These are phyloP conservation scores for Caenorhabditis plicata DNA, from an alignment of 2,888 invertebrate species.

Conservation along the genomic window DNA sequence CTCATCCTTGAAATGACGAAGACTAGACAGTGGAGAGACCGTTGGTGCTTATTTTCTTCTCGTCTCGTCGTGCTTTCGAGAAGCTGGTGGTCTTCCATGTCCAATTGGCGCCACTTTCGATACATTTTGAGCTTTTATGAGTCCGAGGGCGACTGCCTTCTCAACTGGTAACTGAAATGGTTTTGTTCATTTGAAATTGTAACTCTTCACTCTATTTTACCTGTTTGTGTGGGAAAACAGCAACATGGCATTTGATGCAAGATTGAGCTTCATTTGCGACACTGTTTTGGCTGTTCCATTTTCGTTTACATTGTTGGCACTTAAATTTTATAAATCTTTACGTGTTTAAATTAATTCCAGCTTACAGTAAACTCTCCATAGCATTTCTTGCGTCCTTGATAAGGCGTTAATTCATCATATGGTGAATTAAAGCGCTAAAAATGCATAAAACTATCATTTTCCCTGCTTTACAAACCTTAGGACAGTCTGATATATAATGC, in stretches of 20 bases:
- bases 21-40: not conserved
- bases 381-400: slow-evolving; percentile 65
- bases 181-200: not conserved
- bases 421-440: slow-evolving; percentile 63
- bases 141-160: slow-evolving; percentile 62
- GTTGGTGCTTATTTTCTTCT: slow-evolving; percentile 9
- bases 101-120: slow-evolving; percentile 63
- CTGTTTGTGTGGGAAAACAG: slow-evolving; percentile 65
- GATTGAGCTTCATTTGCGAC: slow-evolving; percentile 64
- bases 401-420: slow-evolving; percentile 64
- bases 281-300: slow-evolving; percentile 58
- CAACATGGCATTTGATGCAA: slow-evolving; percentile 64
- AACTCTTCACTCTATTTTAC: slow-evolving; percentile 23
- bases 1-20: too few relatives aligned
- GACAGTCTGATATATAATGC: slow-evolving; percentile 64
- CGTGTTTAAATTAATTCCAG: not conserved
- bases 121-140: slow-evolving; percentile 58
- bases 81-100: slow-evolving; percentile 54
- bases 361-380: slow-evolving; percentile 63
- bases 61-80: slow-evolving; percentile 16
- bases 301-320: slow-evolving; percentile 47
- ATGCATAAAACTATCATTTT: not conserved
- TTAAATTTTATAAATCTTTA: slow-evolving; percentile 10
- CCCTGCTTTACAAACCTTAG: slow-evolving; percentile 53
- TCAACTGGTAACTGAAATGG: slow-evolving; percentile 61